Evolutionary conservation across 1,140 invertebrate species (phyloP).

Genomic region (Lepidurus couesii): DNA sequence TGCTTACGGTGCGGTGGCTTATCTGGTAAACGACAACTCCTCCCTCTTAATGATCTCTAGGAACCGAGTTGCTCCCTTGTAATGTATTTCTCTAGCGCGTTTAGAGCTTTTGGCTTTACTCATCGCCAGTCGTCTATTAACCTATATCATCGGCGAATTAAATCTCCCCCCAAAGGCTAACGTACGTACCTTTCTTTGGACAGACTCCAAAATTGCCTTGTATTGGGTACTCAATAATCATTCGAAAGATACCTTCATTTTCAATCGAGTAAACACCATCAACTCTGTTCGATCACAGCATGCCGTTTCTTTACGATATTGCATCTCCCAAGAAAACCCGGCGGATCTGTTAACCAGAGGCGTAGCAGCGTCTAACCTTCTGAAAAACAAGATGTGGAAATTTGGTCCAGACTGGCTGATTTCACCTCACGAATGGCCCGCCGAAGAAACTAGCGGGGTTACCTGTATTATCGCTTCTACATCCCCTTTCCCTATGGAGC

Average conservation of each 20-base stretch:
- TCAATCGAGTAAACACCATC: neutral
- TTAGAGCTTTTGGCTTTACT: constrained; percentile 23
- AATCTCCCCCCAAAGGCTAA: neutral
- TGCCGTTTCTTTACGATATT: too few species aligned
- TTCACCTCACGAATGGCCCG: neutral
- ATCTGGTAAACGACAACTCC: neutral
- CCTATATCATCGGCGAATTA: too few species aligned
- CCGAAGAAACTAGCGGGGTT: neutral
- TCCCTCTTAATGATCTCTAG: constrained; percentile 19
- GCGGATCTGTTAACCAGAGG: too few species aligned
- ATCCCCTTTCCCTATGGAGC: neutral
- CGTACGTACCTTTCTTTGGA: constrained; percentile 14
- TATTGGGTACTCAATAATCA: constrained; percentile 14
- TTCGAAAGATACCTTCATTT: constrained; percentile 1
- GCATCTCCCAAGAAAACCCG: too few species aligned
- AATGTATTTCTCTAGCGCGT: neutral
- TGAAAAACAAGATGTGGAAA: neutral
- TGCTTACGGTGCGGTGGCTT: constrained; percentile 23
- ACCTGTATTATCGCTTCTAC: neutral
- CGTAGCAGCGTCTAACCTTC: neutral
- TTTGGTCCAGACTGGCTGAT: neutral
- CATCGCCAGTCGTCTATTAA: constrained; percentile 8
- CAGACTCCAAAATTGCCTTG: constrained; percentile 28
- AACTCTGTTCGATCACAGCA: too few species aligned
- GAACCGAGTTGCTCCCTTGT: constrained; percentile 8